phyloP scores from a whole-genome alignment of 2,888 invertebrate genomes.

The Sericinus montela region DNA sequence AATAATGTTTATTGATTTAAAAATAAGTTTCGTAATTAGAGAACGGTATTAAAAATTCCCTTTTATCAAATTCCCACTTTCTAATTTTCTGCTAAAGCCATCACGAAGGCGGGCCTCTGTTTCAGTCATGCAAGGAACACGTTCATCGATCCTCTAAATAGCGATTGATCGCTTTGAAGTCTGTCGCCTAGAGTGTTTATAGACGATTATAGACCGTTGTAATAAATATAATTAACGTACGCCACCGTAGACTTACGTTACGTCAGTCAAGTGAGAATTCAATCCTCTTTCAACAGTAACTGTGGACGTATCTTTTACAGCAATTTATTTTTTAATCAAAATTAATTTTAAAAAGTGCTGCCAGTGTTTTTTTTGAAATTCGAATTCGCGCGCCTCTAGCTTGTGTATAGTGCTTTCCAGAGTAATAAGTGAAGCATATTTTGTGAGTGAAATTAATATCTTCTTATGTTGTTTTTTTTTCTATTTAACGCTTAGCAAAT shows the following conservation, averaged over 20 bases:
- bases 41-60: too few species aligned
- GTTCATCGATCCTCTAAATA: slow-evolving; percentile 55
- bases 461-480: too few species aligned
- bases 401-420: slow-evolving; percentile 43
- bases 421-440: slow-evolving; percentile 36
- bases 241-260: slow-evolving; percentile 52
- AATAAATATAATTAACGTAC: slow-evolving; percentile 76
- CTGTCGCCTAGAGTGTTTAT: slow-evolving; percentile 62
- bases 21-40: too few species aligned
- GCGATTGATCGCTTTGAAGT: slow-evolving; percentile 75
- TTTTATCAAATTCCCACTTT: background rate
- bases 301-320: slow-evolving; percentile 63
- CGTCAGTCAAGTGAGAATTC: slow-evolving; percentile 63
- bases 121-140: slow-evolving; percentile 26
- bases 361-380: slow-evolving; percentile 39
- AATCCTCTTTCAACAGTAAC: slow-evolving; percentile 68
- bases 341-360: slow-evolving; percentile 28
- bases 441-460: slow-evolving; percentile 47
- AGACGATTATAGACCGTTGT: slow-evolving; percentile 61
- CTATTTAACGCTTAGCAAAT: too few species aligned
- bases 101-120: slow-evolving; percentile 19
- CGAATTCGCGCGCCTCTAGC: slow-evolving; percentile 47
- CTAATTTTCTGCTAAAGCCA: slow-evolving; percentile 21
- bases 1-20: too few species aligned
- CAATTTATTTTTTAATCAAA: slow-evolving; percentile 40